Evolutionary conservation across 2,888 invertebrate species (phyloP).

Genomic region (Drosophila paramelanica): DNA sequence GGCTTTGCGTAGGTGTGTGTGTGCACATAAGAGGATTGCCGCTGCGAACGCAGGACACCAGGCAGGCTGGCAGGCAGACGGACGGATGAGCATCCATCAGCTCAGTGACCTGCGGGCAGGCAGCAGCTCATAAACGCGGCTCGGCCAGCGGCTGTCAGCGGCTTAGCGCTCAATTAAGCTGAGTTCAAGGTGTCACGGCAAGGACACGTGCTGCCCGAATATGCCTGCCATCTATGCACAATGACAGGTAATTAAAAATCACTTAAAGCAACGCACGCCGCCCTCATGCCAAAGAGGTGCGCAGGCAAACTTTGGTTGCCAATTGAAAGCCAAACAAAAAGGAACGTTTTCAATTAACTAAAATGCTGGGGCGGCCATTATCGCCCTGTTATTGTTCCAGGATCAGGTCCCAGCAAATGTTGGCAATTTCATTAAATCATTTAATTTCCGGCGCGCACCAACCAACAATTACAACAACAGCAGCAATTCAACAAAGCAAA

Average conservation of each 20-base stretch:
- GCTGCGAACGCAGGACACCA: slow-evolving; percentile 2
- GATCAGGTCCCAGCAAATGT: slow-evolving; percentile 48
- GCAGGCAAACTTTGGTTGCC: slow-evolving; percentile 21
- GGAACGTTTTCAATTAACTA: slow-evolving; percentile 71
- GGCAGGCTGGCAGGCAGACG: slow-evolving; percentile 8
- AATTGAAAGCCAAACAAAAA: slow-evolving; percentile 34
- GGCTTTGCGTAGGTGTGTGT: background rate
- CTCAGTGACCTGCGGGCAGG: slow-evolving; percentile 1
- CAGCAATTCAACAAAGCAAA: slow-evolving; percentile 56
- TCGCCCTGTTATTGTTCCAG: slow-evolving; percentile 48
- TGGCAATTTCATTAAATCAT: slow-evolving; percentile 80
- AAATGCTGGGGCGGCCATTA: slow-evolving; percentile 61
- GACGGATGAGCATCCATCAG: background rate
- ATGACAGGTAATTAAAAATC: slow-evolving; percentile 76
- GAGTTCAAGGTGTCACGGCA: slow-evolving; percentile 26
- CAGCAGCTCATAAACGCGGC: slow-evolving; percentile 27
- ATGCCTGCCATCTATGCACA: slow-evolving; percentile 36
- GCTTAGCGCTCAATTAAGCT: slow-evolving; percentile 54
- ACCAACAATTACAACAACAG: slow-evolving; percentile 36
- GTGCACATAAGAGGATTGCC: slow-evolving; percentile 4
- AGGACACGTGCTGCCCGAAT: slow-evolving; percentile 13
- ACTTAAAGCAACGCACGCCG: slow-evolving; percentile 47
- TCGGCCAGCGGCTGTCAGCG: slow-evolving; percentile 17
- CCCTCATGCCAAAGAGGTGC: background rate
- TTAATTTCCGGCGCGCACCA: slow-evolving; percentile 72